A percentile compares a stretch with the other conserved stretches of the same genome.
phyloP scores from a whole-genome alignment of 2,888 invertebrate species.

The Eulithis prunata region DNA sequence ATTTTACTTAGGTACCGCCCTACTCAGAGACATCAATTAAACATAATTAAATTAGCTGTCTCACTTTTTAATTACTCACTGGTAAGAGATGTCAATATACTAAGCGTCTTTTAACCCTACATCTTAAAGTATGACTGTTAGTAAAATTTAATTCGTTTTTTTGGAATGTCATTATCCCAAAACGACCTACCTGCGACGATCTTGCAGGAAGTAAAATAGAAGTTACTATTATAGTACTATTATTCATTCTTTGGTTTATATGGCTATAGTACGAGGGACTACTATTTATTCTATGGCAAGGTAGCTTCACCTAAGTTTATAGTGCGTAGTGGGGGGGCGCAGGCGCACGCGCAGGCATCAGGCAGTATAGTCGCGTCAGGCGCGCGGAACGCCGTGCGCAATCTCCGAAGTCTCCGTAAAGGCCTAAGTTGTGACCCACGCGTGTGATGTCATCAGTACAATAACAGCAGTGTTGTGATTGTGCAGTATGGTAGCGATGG shows the following conservation, averaged over 20 bases:
- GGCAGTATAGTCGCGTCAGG: constrained; percentile 53
- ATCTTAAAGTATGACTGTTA: too few species aligned
- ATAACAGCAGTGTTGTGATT: constrained; percentile 61
- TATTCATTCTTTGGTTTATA: constrained; percentile 11
- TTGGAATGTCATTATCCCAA: constrained; percentile 4
- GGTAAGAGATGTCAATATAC: too few species aligned
- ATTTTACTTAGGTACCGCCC: too few species aligned
- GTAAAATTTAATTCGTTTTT: too few species aligned
- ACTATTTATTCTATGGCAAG: constrained; percentile 19
- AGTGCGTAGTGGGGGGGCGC: constrained; percentile 48
- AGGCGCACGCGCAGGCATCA: constrained; percentile 48
- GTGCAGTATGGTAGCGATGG: constrained; percentile 81
- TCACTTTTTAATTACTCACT: too few species aligned
- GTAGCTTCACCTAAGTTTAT: constrained; percentile 59
- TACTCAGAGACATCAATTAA: too few species aligned
- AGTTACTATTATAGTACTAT: too few species aligned
- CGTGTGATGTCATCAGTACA: constrained; percentile 70
- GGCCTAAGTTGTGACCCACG: constrained; percentile 45
- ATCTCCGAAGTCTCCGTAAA: constrained; percentile 39
- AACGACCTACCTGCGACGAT: constrained; percentile 8
- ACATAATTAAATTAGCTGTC: too few species aligned
- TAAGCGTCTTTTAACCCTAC: too few species aligned
- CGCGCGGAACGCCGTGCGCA: constrained; percentile 65
- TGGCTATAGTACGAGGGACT: constrained; percentile 39
- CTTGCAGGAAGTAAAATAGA: constrained; percentile 39